These are phyloP conservation scores for Acanthurus tractus DNA, from an alignment of 2,797 vertebrate genomes.

Conservation along the genomic window DNA sequence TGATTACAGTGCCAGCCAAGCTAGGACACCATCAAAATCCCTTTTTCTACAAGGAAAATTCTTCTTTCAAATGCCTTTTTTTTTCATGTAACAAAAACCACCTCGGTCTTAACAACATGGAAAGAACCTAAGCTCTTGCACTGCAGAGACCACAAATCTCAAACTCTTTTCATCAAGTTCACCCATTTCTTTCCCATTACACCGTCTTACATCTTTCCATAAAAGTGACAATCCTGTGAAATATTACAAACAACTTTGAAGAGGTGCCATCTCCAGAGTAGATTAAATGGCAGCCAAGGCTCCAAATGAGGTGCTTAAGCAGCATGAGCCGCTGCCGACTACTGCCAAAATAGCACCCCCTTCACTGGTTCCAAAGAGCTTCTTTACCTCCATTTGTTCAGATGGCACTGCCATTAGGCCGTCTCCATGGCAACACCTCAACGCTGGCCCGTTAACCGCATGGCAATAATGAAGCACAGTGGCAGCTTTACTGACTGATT, in stretches of 20 bases:
- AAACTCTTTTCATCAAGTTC: constrained; percentile 12
- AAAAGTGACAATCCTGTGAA: constrained; percentile 68
- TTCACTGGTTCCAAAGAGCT: constrained; percentile 66
- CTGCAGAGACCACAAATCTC: constrained; percentile 10
- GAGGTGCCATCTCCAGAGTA: constrained; percentile 66
- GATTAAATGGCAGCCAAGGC: constrained; percentile 67
- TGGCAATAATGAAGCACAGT: constrained; percentile 70
- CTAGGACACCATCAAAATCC: background rate
- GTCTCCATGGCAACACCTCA: constrained; percentile 77
- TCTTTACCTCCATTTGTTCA: constrained; percentile 74
- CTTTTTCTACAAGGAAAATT: background rate
- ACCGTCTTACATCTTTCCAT: constrained; percentile 48
- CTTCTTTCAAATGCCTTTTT: constrained; percentile 11
- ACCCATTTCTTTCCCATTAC: constrained; percentile 60
- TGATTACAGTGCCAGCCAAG: background rate
- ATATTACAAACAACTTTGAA: constrained; percentile 67
- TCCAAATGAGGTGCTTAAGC: constrained; percentile 78
- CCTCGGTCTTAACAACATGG: background rate
- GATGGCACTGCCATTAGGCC: constrained; percentile 68
- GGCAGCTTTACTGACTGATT: constrained; percentile 72
- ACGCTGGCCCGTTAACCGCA: constrained; percentile 63
- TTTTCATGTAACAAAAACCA: constrained; percentile 22
- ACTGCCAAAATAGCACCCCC: constrained; percentile 70
- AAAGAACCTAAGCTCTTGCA: constrained; percentile 14
- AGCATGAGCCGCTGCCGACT: constrained; percentile 67